Evolutionary conservation across 2,797 vertebrate genomes (phyloP).

Genomic region (Poeciliopsis infans): DNA sequence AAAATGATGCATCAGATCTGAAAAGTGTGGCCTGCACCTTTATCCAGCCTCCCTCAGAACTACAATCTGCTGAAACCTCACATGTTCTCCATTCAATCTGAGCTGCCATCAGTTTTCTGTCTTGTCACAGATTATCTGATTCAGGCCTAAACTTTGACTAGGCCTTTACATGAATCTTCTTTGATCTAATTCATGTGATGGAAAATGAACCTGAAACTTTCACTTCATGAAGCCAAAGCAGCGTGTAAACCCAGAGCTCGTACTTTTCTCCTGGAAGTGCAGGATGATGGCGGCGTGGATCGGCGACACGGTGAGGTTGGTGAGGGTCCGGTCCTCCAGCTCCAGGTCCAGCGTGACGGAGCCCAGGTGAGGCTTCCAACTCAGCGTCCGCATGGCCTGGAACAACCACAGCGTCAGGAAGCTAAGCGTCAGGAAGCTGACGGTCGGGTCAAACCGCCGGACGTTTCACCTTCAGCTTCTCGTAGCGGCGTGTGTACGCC

Average conservation of each 20-base stretch:
- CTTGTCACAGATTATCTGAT: not conserved
- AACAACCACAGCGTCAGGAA: not conserved
- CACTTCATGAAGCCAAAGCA: not conserved
- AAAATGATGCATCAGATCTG: not conserved
- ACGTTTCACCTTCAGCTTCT: conserved; percentile 90
- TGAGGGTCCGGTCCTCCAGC: conserved; percentile 91
- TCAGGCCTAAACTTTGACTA: not conserved
- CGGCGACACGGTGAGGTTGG: conserved; percentile 89
- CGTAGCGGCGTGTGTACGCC: conserved; percentile 92
- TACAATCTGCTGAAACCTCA: not conserved
- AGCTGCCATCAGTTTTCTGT: not conserved
- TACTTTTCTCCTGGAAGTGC: conserved; percentile 96
- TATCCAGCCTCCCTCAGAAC: not conserved
- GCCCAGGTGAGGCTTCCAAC: conserved; percentile 96
- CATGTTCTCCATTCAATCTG: no score
- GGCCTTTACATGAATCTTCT: not conserved
- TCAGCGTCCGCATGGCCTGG: conserved; percentile 97
- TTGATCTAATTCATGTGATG: no score
- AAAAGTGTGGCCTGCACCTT: not conserved
- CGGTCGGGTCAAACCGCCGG: no score
- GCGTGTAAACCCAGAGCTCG: not conserved
- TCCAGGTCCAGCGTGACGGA: conserved; percentile 93
- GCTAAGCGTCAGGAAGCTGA: no score
- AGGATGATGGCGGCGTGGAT: conserved; percentile 94
- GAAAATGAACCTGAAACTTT: not conserved